Base-by-base conservation (phyloP, 1,140 invertebrate species). In the Bombus sylvicola region DNA sequence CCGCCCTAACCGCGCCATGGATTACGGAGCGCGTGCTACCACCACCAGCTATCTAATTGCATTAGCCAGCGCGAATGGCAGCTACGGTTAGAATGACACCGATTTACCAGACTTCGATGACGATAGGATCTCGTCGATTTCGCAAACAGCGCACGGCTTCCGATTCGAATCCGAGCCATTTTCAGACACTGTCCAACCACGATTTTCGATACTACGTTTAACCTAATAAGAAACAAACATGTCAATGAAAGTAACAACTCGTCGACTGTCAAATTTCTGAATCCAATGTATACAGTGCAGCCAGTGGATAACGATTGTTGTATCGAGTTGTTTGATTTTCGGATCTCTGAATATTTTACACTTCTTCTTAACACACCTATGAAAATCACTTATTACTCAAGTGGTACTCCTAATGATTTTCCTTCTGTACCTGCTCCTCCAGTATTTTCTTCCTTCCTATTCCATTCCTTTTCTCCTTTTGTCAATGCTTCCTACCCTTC, bases 1-100 rank as follows among this genome's bases (percentile, higher is more conserved):
- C 86, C 88, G 88, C 88, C 86, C 87, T 91, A 90, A 91, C 89
- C 86, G 85, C 87, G 90, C 85, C 92, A 87, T 89, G 89, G 79
- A 91, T 90, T 89, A 88, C 86, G 83, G 90, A 91, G 91, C 91
- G 90, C 91, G 89, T 91, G 92, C 92, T 91, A 90, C 92, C 90
- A 89, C 87, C 89, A 90, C 88, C 78, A 69, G 75, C 81, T 85
- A 91, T 92, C 87, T 92, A 93, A 92, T 93, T 92, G 90, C 91
- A 89, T 93, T 92, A 92, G 83, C 83, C 80, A 81, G 68, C 89
- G 85, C 89, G 89, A 92, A 92, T 92, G 91, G 88, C 89, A 89
- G 88, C 87, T 86, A 85, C 83, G 78, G 62, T 75, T 85, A 68
- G 66, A 91, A 86, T 91, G 92, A 92, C 92, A 92, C 90, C 92